Percentiles rank a stretch among this genome's conserved stretches.
These are phyloP conservation scores for Zoanthus sociatus DNA, from an alignment of 92 coral and sea anemone genomes.

Conservation along the genomic window DNA sequence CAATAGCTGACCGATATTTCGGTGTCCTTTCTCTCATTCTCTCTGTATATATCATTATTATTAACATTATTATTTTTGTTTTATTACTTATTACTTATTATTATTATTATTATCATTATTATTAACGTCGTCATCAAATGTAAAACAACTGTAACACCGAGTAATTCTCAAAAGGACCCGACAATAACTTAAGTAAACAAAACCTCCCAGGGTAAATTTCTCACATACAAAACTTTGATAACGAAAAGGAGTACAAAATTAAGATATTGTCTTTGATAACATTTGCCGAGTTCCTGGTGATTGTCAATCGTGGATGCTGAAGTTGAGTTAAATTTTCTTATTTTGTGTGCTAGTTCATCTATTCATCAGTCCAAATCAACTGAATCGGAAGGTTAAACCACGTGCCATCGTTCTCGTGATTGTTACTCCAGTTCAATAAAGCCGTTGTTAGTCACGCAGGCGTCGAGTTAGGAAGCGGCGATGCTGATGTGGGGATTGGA, in stretches of 20 bases:
- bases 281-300: background rate
- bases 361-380: background rate
- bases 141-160: conserved; percentile 3
- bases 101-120: background rate
- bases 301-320: conserved; percentile 6
- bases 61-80: too few relatives aligned
- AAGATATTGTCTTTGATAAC: conserved; percentile 4
- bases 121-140: background rate
- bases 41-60: too few relatives aligned
- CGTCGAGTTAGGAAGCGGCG: conserved; percentile 89
- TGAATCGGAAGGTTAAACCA: background rate
- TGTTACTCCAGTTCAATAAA: background rate
- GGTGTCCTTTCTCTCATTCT: too few relatives aligned
- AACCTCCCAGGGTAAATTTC: background rate
- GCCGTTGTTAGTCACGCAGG: conserved; percentile 67
- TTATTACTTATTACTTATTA: background rate
- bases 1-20: too few relatives aligned
- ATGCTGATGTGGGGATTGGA: conserved; percentile 70
- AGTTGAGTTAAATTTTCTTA: background rate
- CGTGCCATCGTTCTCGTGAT: background rate
- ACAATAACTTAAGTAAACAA: conserved; percentile 38
- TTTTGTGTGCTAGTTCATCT: background rate
- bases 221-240: conserved; percentile 29
- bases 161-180: conserved; percentile 22
- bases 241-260: conserved; percentile 19